phyloP scores from a whole-genome alignment of 2,797 vertebrate species.

The Varecia variegata region DNA sequence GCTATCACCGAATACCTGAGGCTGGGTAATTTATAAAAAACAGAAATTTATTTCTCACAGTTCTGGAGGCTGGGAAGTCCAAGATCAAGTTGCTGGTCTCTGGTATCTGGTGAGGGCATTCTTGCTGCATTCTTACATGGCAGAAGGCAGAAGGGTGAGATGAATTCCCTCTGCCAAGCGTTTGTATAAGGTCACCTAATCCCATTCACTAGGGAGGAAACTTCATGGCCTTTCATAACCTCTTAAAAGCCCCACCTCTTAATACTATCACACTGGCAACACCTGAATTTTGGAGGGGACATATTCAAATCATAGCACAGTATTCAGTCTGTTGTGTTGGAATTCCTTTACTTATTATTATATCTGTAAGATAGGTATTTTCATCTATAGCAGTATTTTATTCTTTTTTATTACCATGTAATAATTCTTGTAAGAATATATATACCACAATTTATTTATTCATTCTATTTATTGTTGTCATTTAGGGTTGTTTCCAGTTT shows the following conservation, averaged over 20 bases:
- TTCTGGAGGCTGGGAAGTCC: neutral
- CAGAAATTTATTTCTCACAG: neutral
- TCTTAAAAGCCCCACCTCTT: neutral
- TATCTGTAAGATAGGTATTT: neutral
- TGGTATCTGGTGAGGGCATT: neutral
- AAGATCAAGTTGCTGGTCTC: neutral
- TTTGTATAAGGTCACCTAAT: neutral
- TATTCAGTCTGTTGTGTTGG: neutral
- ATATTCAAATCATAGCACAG: neutral
- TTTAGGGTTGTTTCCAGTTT: neutral
- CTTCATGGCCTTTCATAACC: neutral
- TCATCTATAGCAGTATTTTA: neutral
- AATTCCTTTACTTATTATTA: neutral
- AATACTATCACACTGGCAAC: neutral
- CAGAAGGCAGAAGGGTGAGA: neutral
- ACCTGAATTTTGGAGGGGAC: neutral
- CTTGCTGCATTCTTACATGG: neutral
- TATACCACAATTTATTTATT: neutral
- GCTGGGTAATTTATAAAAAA: neutral
- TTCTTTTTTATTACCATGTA: constrained; percentile 22
- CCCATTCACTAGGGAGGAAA: neutral
- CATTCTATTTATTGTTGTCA: neutral
- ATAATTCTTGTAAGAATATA: neutral
- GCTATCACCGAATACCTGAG: neutral
- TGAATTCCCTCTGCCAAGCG: neutral